Base-by-base conservation (phyloP, 2,113 vertebrate genomes). In the Erythrocercus mccallii region DNA sequence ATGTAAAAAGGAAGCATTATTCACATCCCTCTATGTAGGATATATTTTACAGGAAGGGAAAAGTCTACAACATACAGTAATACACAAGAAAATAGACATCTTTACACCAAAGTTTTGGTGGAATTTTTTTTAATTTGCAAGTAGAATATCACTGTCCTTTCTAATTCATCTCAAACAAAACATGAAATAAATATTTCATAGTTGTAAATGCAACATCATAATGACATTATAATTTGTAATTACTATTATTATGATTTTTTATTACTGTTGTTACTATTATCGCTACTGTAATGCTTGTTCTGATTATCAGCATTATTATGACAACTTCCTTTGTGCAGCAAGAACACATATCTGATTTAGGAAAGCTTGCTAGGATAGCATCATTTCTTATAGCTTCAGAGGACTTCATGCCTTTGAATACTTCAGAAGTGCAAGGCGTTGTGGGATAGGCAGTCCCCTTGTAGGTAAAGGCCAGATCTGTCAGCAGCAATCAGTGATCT, bases 321-420 rank as follows among this genome's bases (percentile, higher is more conserved):
- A 57, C 15, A 54, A 44, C 13, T 18, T 60, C 27, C 15, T 68
- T 85, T 54, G 21, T 45, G 21, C 38, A 69, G 35, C 80, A 81
- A 57, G 24, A 35, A 66, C 77, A 58, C 96, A 97, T 58, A 97
- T 86, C 95, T 40, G 84, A 96, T 93, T 98, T 98, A 57, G 97
- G 97, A 92, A 97, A 97, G 3, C 97, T 97, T 85, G 92, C 94
- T 65, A 96, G 78, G 93, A 98, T 47, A 81, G 97, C 5, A 83
- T 98, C 81, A 18, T 96, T 95, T 72, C 53, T 76, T 68, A 96
- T 61, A 44, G 90, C 97, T 77, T 92, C 56, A 72, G 97, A 50
- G 53, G 27, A 40, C 20, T 66, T 85, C 69, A 97, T 38, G 17
- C 89, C 86, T 86, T 91, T 94, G 22, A 98, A 30, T 28, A 97